phyloP scores from a whole-genome alignment of 2,113 vertebrate genomes.

The Pleuronectes platessa region DNA sequence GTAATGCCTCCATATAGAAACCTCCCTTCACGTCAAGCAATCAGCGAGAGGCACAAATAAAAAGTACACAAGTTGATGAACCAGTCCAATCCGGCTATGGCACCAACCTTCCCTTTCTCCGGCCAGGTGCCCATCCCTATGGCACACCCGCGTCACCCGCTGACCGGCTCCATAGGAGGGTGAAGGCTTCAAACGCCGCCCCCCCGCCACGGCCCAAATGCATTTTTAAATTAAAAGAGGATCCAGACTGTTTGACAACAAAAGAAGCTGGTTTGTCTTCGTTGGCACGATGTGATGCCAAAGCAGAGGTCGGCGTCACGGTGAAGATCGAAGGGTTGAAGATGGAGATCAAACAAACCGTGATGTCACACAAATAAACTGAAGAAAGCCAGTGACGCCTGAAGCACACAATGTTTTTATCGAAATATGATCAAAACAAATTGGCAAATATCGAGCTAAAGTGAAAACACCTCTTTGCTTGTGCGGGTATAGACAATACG shows the following conservation, averaged over 20 bases:
- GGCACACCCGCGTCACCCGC: slow-evolving; percentile 52
- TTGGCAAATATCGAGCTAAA: neutral
- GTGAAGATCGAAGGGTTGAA: slow-evolving; percentile 1
- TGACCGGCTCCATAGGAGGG: slow-evolving; percentile 63
- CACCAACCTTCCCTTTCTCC: slow-evolving; percentile 38
- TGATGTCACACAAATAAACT: too few species aligned
- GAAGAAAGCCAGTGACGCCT: too few species aligned
- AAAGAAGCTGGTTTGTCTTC: slow-evolving; percentile 65
- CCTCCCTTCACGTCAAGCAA: slow-evolving; percentile 56
- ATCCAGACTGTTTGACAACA: slow-evolving; percentile 66
- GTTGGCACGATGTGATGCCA: slow-evolving; percentile 71
- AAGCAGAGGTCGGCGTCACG: slow-evolving; percentile 20
- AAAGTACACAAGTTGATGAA: slow-evolving; percentile 30
- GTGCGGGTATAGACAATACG: slow-evolving; percentile 9
- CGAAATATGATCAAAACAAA: neutral
- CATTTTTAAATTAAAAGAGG: slow-evolving; percentile 74
- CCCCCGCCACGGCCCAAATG: slow-evolving; percentile 65
- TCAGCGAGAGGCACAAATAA: slow-evolving; percentile 37
- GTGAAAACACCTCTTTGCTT: neutral
- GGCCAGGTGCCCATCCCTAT: slow-evolving; percentile 36
- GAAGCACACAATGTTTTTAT: too few species aligned
- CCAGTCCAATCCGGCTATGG: slow-evolving; percentile 55
- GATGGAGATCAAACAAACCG: neutral
- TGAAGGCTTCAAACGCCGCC: slow-evolving; percentile 69
- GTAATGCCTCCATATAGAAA: slow-evolving; percentile 17